These are phyloP conservation scores for Limosa lapponica DNA, from an alignment of 2,797 vertebrate genomes.

Conservation along the genomic window DNA sequence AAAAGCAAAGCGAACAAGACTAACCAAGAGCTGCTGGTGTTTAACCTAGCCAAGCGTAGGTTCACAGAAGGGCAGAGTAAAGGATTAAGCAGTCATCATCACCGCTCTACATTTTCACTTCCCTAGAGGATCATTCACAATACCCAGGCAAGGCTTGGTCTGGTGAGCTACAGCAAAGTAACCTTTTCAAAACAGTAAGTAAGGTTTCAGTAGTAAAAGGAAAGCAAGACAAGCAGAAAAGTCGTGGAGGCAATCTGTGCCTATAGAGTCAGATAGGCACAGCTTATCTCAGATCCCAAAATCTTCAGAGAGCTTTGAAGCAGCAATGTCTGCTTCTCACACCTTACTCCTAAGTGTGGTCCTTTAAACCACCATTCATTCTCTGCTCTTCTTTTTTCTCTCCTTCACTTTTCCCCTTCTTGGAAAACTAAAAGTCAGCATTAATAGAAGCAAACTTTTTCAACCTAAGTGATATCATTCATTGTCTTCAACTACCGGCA, in stretches of 20 bases:
- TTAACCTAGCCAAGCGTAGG: neutral
- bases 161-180: neutral
- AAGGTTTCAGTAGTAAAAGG: neutral
- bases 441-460: neutral
- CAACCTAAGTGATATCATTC: neutral
- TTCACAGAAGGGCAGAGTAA: neutral
- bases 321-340: neutral
- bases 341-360: neutral
- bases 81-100: neutral
- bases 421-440: neutral
- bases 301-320: neutral
- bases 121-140: neutral
- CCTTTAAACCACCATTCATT: neutral
- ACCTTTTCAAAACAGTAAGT: neutral
- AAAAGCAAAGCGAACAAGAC: neutral
- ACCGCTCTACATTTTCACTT: neutral
- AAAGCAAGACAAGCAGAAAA: neutral
- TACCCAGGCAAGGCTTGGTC: neutral
- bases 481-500: neutral
- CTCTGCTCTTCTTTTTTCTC: neutral
- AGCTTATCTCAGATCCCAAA: neutral
- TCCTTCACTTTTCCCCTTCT: neutral
- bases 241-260: neutral
- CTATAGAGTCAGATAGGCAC: neutral
- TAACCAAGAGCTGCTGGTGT: neutral